These are phyloP conservation scores for Xerus rutilus DNA, from an alignment of 2,797 vertebrate genomes.

Conservation along the genomic window DNA sequence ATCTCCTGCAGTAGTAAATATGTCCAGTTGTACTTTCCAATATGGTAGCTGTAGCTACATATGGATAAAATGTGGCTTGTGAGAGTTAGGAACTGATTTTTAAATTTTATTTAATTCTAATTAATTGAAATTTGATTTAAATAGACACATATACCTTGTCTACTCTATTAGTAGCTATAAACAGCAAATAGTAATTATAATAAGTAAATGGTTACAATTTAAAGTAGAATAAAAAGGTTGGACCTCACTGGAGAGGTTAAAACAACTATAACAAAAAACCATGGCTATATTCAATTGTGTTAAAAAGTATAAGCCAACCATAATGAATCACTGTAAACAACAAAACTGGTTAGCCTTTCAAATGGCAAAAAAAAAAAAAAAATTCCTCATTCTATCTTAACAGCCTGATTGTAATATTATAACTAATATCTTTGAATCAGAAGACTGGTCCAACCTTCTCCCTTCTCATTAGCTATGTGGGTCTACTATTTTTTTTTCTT, in stretches of 20 bases:
- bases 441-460: neutral
- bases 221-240: neutral
- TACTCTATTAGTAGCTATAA: neutral
- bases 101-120: neutral
- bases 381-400: neutral
- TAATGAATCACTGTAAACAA: neutral
- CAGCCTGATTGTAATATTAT: neutral
- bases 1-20: neutral
- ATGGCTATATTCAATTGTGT: neutral
- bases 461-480: neutral
- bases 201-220: neutral
- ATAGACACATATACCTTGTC: neutral
- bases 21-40: neutral
- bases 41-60: neutral
- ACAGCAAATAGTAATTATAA: neutral
- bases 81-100: neutral
- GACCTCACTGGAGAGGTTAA: neutral
- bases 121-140: neutral
- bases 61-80: neutral
- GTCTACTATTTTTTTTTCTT: neutral
- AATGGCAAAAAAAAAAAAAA: neutral
- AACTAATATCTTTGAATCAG: neutral
- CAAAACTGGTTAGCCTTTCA: neutral
- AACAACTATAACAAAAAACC: neutral
- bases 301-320: neutral